A percentile compares a stretch with the other conserved stretches of the same genome.
Conservation (phyloP, 2,797 vertebrate species). For the Pelodytes ibericus region DNA sequence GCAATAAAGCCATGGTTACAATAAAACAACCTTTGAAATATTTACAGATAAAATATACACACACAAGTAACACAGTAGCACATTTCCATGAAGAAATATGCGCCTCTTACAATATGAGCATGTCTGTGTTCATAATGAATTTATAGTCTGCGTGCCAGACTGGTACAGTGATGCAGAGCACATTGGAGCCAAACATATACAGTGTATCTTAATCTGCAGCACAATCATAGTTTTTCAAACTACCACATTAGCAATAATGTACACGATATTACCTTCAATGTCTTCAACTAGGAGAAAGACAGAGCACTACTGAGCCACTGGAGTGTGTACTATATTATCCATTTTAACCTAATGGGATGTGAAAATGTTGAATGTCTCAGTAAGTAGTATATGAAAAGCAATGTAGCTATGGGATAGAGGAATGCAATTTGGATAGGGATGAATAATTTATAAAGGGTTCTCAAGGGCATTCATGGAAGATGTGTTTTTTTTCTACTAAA, state of each 20-base stretch:
- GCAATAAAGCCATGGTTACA: too few relatives aligned
- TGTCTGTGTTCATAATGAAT: background rate
- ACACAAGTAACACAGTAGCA: too few relatives aligned
- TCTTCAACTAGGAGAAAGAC: conserved; percentile 20
- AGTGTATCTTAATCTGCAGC: conserved; percentile 12
- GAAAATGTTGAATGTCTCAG: conserved; percentile 50
- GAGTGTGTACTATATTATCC: conserved; percentile 47
- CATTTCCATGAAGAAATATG: too few relatives aligned
- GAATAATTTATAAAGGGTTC: conserved; percentile 56
- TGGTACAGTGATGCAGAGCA: background rate
- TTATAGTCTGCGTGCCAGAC: background rate
- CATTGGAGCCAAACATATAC: conserved; percentile 12
- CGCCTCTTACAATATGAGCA: too few relatives aligned
- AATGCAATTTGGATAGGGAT: conserved; percentile 47
- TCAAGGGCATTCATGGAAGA: conserved; percentile 55
- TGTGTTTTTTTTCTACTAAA: conserved; percentile 50
- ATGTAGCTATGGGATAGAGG: conserved; percentile 6
- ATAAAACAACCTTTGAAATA: too few relatives aligned
- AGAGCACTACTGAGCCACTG: conserved; percentile 20
- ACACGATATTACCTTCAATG: conserved; percentile 21
- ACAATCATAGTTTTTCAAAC: conserved; percentile 17
- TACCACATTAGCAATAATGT: conserved; percentile 34
- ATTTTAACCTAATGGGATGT: conserved; percentile 55
- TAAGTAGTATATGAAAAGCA: conserved; percentile 44
- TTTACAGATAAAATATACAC: too few relatives aligned